Conservation (phyloP, 2,888 invertebrate species). For the Sesamia inferens region DNA sequence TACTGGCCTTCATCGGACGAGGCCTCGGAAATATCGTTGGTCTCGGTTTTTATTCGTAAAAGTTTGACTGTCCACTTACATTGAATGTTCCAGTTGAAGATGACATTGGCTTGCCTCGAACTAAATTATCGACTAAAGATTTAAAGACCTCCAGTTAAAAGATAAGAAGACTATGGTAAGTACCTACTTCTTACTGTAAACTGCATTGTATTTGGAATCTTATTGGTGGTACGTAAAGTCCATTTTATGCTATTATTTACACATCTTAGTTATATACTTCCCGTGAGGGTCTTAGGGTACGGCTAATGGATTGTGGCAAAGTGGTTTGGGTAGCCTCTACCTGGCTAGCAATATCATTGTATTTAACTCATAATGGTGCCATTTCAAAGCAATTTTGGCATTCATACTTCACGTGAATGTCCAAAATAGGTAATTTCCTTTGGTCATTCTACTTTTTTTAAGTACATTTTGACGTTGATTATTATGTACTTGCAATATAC, state of each 20-base stretch:
- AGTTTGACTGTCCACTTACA: too few relatives aligned
- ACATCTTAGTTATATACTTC: constrained; percentile 15
- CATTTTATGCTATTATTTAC: background rate
- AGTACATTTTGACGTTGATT: background rate
- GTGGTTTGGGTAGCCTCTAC: constrained; percentile 26
- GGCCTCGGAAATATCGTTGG: too few relatives aligned
- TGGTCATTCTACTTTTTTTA: background rate
- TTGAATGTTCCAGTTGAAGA: background rate
- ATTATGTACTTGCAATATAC: background rate
- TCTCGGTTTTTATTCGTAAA: too few relatives aligned
- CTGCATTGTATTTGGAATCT: background rate
- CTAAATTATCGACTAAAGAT: background rate
- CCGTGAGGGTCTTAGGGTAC: constrained; percentile 11
- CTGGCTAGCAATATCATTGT: constrained; percentile 16
- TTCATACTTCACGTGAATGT: background rate
- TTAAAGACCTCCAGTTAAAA: too few relatives aligned
- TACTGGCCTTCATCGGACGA: too few relatives aligned
- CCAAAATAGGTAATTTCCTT: constrained; percentile 1
- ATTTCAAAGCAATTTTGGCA: constrained; percentile 10
- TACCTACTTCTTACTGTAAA: background rate
- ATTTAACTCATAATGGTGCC: constrained; percentile 1
- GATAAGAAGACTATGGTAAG: background rate
- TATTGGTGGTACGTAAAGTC: background rate
- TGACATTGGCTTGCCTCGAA: background rate
- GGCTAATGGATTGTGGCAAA: constrained; percentile 49